Percentiles rank a stretch among this genome's conserved stretches.
phyloP scores from a whole-genome alignment of 1,140 invertebrate species.

The Drosophila miranda region DNA sequence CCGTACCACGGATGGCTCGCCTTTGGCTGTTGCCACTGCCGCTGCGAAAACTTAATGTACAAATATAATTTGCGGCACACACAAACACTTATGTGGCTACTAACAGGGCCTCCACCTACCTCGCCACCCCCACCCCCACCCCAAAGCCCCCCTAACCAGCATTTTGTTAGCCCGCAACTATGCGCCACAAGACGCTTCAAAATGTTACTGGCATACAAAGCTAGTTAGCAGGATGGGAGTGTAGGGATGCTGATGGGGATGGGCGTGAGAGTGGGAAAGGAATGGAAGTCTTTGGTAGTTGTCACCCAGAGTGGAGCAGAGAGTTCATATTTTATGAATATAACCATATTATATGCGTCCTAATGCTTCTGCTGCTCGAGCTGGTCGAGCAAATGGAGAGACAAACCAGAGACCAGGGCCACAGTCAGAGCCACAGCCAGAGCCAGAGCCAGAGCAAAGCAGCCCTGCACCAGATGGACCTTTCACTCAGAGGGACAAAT shows the following conservation, averaged over 20 bases:
- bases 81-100: conserved; percentile 78
- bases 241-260: too few species aligned
- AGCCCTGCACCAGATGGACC: conserved; percentile 45
- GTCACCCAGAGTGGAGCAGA: conserved; percentile 55
- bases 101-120: conserved; percentile 17
- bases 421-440: too few species aligned
- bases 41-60: conserved; percentile 76
- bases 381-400: conserved; percentile 20
- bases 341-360: conserved; percentile 74
- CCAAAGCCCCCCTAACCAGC: conserved; percentile 38
- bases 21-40: conserved; percentile 46
- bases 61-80: conserved; percentile 79
- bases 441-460: background rate
- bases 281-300: conserved; percentile 40
- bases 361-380: conserved; percentile 46
- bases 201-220: conserved; percentile 64
- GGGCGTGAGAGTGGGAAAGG: background rate
- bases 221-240: conserved; percentile 44
- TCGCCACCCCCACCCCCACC: conserved; percentile 1
- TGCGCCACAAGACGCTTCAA: conserved; percentile 58
- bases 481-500: conserved; percentile 41
- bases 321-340: conserved; percentile 79
- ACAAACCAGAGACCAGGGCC: background rate
- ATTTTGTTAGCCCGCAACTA: conserved; percentile 54
- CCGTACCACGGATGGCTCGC: conserved; percentile 48